These are phyloP conservation scores for Drosophila teissieri DNA, from an alignment of 1,140 invertebrate genomes.

Conservation along the genomic window DNA sequence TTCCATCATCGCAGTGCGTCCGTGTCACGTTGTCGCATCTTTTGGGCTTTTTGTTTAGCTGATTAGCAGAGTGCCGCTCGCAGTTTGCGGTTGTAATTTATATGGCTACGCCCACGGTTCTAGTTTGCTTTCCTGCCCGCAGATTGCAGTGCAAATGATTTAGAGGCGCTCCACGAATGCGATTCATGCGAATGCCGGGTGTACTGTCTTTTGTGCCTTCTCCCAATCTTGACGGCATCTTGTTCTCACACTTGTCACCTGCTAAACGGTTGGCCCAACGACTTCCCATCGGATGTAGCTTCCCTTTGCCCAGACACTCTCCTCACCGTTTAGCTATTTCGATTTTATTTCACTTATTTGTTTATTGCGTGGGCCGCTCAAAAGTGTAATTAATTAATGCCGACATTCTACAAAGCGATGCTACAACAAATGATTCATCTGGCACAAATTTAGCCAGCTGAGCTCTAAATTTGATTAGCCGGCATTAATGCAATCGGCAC, in stretches of 20 bases:
- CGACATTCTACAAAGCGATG: slow-evolving; percentile 22
- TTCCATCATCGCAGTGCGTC: slow-evolving; percentile 37
- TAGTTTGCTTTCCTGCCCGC: slow-evolving; percentile 21
- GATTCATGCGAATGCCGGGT: slow-evolving; percentile 38
- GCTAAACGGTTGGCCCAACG: slow-evolving; percentile 43
- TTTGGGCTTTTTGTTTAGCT: slow-evolving; percentile 57
- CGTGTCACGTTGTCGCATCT: slow-evolving; percentile 53
- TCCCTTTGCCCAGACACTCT: slow-evolving; percentile 48
- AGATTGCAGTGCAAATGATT: slow-evolving; percentile 57
- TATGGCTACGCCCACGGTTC: slow-evolving; percentile 52
- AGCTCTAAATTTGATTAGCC: slow-evolving; percentile 67
- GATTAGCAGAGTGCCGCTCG: slow-evolving; percentile 64
- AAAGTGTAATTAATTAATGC: slow-evolving; percentile 47
- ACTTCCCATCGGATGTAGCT: slow-evolving; percentile 35
- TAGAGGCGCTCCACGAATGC: slow-evolving; percentile 48
- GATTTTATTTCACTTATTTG: slow-evolving; percentile 5
- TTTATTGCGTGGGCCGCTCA: slow-evolving; percentile 47
- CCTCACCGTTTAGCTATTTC: slow-evolving; percentile 13
- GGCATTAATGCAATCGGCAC: slow-evolving; percentile 61
- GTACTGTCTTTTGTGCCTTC: neutral
- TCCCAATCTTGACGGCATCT: slow-evolving; percentile 5
- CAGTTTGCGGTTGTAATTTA: slow-evolving; percentile 77
- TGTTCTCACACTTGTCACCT: slow-evolving; percentile 46
- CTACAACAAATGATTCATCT: slow-evolving; percentile 52
- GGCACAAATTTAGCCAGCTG: slow-evolving; percentile 9